phyloP scores from a whole-genome alignment of 2,113 vertebrate species.

The Lanius ludovicianus region DNA sequence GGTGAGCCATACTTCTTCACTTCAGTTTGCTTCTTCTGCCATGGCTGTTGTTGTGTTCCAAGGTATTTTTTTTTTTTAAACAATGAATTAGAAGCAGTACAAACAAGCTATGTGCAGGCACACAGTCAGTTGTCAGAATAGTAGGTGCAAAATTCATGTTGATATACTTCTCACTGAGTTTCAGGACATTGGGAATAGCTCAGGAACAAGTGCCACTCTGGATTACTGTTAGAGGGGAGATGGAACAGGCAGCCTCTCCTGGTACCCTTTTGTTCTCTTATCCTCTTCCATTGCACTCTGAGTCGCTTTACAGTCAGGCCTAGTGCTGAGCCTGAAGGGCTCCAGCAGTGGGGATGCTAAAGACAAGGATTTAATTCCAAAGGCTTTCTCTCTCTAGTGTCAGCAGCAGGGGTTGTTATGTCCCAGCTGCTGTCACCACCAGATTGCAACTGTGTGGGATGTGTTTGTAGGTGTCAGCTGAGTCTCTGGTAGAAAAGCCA shows the following conservation, averaged over 20 bases:
- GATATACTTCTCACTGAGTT: not conserved
- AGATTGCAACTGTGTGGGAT: not conserved
- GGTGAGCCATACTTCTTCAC: not conserved
- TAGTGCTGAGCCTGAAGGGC: not conserved
- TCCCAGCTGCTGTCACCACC: not conserved
- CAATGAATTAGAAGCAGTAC: not conserved
- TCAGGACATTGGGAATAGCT: not conserved
- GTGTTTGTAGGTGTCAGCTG: not conserved
- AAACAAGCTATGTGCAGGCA: not conserved
- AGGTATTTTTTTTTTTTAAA: not conserved
- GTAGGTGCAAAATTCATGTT: not conserved
- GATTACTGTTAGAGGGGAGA: not conserved
- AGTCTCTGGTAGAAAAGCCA: not conserved
- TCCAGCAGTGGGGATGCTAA: not conserved
- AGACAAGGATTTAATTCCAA: not conserved
- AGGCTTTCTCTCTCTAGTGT: not conserved
- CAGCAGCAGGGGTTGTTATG: not conserved
- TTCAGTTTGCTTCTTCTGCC: not conserved
- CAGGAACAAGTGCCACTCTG: conserved; percentile 10
- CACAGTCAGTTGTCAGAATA: not conserved
- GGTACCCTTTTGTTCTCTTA: not conserved
- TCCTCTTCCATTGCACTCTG: not conserved
- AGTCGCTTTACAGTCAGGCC: not conserved
- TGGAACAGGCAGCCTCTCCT: not conserved
- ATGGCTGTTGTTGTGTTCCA: not conserved